phyloP scores from a whole-genome alignment of 2,797 vertebrate genomes.

The Adrianichthys oophorus region DNA sequence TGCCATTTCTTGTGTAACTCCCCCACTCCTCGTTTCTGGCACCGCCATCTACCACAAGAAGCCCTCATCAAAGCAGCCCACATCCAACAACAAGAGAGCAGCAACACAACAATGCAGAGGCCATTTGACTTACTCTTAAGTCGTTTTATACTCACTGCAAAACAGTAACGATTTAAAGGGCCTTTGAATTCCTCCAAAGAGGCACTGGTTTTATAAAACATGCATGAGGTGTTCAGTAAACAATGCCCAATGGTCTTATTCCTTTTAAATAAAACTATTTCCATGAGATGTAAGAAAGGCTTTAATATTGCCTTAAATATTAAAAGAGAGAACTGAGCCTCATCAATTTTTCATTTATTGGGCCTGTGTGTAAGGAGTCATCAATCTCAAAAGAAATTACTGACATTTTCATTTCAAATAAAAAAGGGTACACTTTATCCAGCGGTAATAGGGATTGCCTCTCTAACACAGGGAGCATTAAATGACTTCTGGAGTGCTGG shows the following conservation, averaged over 20 bases:
- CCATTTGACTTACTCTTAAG: conserved; percentile 79
- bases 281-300: conserved; percentile 81
- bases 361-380: conserved; percentile 83
- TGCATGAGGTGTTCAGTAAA: conserved; percentile 87
- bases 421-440: conserved; percentile 89
- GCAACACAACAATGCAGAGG: conserved; percentile 69
- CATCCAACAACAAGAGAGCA: conserved; percentile 72
- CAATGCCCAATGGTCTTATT: conserved; percentile 88
- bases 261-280: conserved; percentile 88
- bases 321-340: conserved; percentile 87
- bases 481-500: conserved; percentile 77
- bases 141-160: conserved; percentile 81
- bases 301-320: conserved; percentile 92
- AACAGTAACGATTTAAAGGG: conserved; percentile 82
- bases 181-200: conserved; percentile 80
- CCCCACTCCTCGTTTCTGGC: conserved; percentile 49
- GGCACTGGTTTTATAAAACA: conserved; percentile 81
- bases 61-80: conserved; percentile 68
- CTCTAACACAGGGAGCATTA: conserved; percentile 75
- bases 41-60: conserved; percentile 57
- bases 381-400: conserved; percentile 88
- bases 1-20: conserved; percentile 69
- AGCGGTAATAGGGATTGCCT: conserved; percentile 83
- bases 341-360: conserved; percentile 91
- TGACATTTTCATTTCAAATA: conserved; percentile 89